A percentile compares a stretch with the other conserved stretches of the same genome.
These are phyloP conservation scores for Trichechus manatus DNA, from an alignment of 2,113 vertebrate genomes.

Conservation along the genomic window DNA sequence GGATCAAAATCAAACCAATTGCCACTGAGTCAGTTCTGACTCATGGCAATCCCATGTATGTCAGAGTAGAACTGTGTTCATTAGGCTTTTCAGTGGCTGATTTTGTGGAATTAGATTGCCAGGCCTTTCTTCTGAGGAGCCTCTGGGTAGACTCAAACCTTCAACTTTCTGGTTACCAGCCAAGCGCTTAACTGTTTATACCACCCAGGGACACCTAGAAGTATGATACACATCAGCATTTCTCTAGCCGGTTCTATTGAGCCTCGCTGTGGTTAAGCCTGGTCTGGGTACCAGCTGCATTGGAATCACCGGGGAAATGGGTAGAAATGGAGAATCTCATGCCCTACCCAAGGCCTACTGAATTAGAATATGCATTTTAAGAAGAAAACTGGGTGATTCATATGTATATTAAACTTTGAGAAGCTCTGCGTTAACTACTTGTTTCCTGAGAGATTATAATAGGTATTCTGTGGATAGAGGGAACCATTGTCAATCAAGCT, in stretches of 20 bases:
- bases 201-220: background rate
- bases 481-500: background rate
- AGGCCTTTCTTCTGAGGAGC: no score
- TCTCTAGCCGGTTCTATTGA: background rate
- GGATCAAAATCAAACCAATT: no score
- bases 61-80: no score
- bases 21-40: no score
- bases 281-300: background rate
- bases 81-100: no score
- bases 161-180: no score
- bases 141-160: no score
- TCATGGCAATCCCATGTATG: no score
- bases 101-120: no score
- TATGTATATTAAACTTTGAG: background rate
- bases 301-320: background rate
- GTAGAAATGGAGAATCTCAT: background rate
- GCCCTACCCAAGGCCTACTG: background rate
- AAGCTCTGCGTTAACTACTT: background rate
- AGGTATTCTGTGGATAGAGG: background rate
- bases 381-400: background rate
- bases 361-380: background rate
- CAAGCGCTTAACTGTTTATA: no score
- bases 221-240: background rate
- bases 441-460: background rate
- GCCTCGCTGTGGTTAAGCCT: background rate